Percentiles rank a stretch among this genome's conserved stretches.
Evolutionary conservation across 2,797 vertebrate species (phyloP).

Genomic region (Myripristis jacobus): DNA sequence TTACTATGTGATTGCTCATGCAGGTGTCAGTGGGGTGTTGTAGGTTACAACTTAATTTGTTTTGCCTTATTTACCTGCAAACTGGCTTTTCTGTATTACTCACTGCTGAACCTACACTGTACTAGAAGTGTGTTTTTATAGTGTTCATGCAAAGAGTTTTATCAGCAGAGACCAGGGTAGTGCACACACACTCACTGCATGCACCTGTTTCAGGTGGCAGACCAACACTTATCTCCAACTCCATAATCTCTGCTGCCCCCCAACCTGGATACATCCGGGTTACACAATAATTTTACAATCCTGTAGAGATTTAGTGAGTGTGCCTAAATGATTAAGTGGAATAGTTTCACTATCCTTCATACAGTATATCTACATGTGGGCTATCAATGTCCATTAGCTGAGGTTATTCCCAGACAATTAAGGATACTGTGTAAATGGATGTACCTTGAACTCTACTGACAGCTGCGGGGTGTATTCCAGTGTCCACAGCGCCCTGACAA

Average conservation of each 20-base stretch:
- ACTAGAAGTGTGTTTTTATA: neutral
- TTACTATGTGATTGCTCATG: constrained; percentile 3
- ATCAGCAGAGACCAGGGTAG: too few species aligned
- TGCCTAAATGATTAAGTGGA: too few species aligned
- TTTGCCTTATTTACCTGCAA: neutral
- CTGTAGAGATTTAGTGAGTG: neutral
- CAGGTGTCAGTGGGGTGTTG: neutral
- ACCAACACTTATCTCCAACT: neutral
- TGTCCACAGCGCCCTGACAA: constrained; percentile 94
- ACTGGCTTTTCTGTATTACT: neutral
- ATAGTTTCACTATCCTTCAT: too few species aligned
- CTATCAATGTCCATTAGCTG: neutral
- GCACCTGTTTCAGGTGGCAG: constrained; percentile 12
- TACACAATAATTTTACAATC: neutral
- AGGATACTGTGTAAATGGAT: constrained; percentile 25
- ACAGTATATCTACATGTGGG: too few species aligned
- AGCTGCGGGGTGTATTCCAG: constrained; percentile 93
- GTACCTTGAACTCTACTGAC: constrained; percentile 97
- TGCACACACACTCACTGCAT: neutral
- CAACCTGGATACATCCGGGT: neutral
- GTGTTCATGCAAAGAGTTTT: neutral
- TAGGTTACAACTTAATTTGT: neutral
- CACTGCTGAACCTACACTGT: neutral
- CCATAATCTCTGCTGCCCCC: neutral
- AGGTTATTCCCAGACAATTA: neutral